Evolutionary conservation across 2,113 vertebrate species (phyloP).

Genomic region (Dendrocopos noguchii): DNA sequence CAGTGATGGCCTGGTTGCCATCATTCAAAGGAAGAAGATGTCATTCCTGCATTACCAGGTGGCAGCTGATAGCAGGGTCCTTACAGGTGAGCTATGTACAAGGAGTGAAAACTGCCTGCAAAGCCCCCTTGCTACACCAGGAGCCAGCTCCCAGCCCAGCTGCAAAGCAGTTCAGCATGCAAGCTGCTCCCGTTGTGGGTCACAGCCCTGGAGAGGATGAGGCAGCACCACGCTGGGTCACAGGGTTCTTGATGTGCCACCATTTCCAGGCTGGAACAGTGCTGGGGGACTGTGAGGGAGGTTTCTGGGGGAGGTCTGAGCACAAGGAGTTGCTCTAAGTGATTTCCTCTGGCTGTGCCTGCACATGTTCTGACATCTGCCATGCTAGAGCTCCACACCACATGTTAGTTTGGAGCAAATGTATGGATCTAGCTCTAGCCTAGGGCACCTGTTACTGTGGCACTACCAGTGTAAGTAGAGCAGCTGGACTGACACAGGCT

Average conservation of each 20-base stretch:
- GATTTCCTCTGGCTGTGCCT: neutral
- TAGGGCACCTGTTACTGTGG: neutral
- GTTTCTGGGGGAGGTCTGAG: neutral
- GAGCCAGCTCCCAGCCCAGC: neutral
- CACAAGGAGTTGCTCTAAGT: neutral
- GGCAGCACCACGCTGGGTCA: neutral
- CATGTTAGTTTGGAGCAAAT: rapidly evolving
- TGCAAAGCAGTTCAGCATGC: too few relatives aligned
- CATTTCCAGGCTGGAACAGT: neutral
- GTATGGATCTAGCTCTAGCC: too few relatives aligned
- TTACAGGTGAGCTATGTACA: neutral
- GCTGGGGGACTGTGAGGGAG: neutral
- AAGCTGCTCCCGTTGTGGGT: too few relatives aligned
- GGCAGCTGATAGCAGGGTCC: neutral
- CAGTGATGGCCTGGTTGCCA: neutral
- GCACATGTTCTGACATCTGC: rapidly evolving
- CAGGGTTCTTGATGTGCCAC: rapidly evolving
- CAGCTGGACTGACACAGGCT: neutral
- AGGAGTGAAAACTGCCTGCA: neutral
- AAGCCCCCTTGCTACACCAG: neutral
- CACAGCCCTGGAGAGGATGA: too few relatives aligned
- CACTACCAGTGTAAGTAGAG: neutral
- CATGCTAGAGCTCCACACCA: neutral
- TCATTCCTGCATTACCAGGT: rapidly evolving
- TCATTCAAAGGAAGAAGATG: neutral